Base-by-base conservation (phyloP, 2,888 invertebrate genomes). In the Chloroclysta siterata region DNA sequence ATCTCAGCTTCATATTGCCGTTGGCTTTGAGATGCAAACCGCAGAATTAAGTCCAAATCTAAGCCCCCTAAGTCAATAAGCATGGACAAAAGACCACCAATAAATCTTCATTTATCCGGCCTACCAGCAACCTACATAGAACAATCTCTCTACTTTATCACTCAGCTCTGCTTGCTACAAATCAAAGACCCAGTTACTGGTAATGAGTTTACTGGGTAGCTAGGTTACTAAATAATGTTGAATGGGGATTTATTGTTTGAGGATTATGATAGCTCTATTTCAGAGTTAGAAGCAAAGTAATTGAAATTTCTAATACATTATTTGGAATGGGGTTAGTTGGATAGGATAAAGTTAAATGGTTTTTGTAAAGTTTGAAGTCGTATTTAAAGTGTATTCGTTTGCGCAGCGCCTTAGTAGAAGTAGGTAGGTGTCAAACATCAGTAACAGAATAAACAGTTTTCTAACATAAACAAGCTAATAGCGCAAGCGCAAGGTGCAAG, bases 101-200 rank as follows among this genome's bases (percentile, higher is more conserved):
- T 79, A 79, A 75, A 79, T 79, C 78, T 77, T 71, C 72, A 78
- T 79, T 79, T 76, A 75, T 79, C 76, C 74, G 69, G 69, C 70
- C 71, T 72, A 74, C 69, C 36, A 69, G 72, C 74, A 73, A 71
- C 72, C 72, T 59, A 74, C 76, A 76, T 72, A 69, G 52, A 62
- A 62, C 60, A 60, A 56, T 62, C 61, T 60, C 60, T 51, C 56
- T 62, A 62, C 41, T 62, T 62, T 56, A 62, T 62, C 62, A 63
- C 48, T 44, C 50, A 33, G 33, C 51, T 58, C 42, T 28, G 57
- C 53, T 33, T 53, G 57, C 57, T 50, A 41, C 54, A 55, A 63
- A 59, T 59, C 50, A 51, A 63, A 46, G 42, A 28, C 33, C 58
- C 54, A 51, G 63, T 63, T 63, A 63, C 44, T 17, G 28, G 51